Base-by-base conservation (phyloP, 2,888 invertebrate genomes). In the Lathronympha strigana region DNA sequence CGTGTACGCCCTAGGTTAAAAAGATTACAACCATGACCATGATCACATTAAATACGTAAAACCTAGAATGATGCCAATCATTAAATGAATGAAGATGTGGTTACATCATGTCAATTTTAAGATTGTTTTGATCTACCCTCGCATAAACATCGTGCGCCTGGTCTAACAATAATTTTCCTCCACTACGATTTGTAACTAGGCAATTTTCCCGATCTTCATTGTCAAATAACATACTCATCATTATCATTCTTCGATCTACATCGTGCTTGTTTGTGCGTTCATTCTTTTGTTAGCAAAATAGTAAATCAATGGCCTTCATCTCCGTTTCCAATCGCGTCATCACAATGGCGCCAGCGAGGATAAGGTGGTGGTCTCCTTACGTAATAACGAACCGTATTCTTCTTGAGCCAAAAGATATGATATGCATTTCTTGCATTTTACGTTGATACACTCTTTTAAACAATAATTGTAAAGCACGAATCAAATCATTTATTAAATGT, bases 281-380 rank as follows among this genome's bases (percentile, higher is more conserved):
- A 72, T 66, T 76, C 81, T 77, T 77, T 86, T 86, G 86, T 84
- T 47, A 67, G 71, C 73, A 72, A 73, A 73, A 67, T 71, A 74
- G 76, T 79, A 78, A 78, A 86, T 86, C 85, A 51, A 54, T 80
- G 83, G 70, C 84, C 85, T 87, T 84, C 79, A 87, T 86, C 86
- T 85, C 68, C 69, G 73, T 80, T 77, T 78, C 79, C 76, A 72
- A 74, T 71, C 64, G 13, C 36, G 51, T 47, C 38, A 60, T 47
- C 38, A 60, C 58, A 58, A 58, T 60, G 45, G 49, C 36, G 25
- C 19, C 53, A 54, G 40, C 47, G 60, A 61, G 66, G 36, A 28
- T 53, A 60, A 38, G 38, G 60, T 66, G 38, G 60, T 66, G 66
- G 47, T 60, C 61, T 31, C 21, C 25, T 43, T 15, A 38, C 25